Evolutionary conservation across 1,140 invertebrate genomes (phyloP).

Genomic region (Saccostrea glomerata): DNA sequence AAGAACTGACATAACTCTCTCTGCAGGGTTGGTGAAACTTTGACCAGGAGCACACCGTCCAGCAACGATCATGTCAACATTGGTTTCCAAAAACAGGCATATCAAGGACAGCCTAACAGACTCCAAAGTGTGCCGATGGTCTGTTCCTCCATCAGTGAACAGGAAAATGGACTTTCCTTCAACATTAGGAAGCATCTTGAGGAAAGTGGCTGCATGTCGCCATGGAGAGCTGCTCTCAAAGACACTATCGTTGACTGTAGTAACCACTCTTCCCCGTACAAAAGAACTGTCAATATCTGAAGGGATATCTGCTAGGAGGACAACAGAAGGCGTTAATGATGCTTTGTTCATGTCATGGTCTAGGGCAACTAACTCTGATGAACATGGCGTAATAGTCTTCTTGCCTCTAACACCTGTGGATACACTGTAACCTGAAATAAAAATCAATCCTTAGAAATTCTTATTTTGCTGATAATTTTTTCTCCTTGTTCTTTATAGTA

Average conservation of each 20-base stretch:
- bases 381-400: no score
- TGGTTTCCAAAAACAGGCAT: slow-evolving; percentile 46
- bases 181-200: not conserved
- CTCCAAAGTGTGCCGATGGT: slow-evolving; percentile 52
- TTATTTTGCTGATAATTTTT: no score
- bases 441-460: no score
- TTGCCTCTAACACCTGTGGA: no score
- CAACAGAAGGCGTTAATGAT: no score
- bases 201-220: not conserved
- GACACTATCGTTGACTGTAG: slow-evolving; percentile 39
- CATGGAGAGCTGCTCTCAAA: slow-evolving; percentile 29
- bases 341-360: no score
- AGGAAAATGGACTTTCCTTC: not conserved
- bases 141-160: slow-evolving; percentile 37
- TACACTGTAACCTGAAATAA: no score
- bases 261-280: slow-evolving; percentile 3
- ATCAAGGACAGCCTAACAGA: not conserved
- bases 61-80: slow-evolving; percentile 44
- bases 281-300: slow-evolving; percentile 23
- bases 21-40: slow-evolving; percentile 39
- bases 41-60: slow-evolving; percentile 40
- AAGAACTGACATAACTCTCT: slow-evolving; percentile 43
- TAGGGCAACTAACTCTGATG: no score
- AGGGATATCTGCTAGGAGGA: no score
- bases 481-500: not conserved